Conservation (phyloP, 2,113 vertebrate species). For the Gambusia holbrooki region DNA sequence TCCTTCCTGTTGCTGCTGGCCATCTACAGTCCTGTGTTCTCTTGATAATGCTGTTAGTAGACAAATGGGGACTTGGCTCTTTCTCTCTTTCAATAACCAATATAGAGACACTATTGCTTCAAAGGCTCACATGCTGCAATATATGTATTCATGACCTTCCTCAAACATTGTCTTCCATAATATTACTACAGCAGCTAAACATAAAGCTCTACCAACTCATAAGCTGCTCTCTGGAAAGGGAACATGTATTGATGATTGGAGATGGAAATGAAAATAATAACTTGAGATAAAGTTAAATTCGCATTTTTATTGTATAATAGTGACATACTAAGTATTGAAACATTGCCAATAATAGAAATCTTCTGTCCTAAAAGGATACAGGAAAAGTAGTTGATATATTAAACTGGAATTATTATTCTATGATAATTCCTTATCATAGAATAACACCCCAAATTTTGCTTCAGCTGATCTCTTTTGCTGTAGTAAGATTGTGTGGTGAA, state of each 20-base stretch:
- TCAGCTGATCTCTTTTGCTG: not conserved
- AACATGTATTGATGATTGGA: not conserved
- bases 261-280: slow-evolving; percentile 7
- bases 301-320: not conserved
- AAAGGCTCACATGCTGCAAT: slow-evolving; percentile 42
- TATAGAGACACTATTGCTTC: slow-evolving; percentile 55
- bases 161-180: slow-evolving; percentile 52
- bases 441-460: not conserved
- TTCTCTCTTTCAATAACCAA: slow-evolving; percentile 35
- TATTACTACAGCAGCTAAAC: slow-evolving; percentile 20
- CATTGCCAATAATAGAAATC: not conserved
- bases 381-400: not conserved
- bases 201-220: slow-evolving; percentile 2
- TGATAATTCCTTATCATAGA: not conserved
- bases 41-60: slow-evolving; percentile 73
- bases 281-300: slow-evolving; percentile 1
- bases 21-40: slow-evolving; percentile 69
- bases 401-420: not conserved
- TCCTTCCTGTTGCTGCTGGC: slow-evolving; percentile 78
- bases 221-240: slow-evolving; percentile 13
- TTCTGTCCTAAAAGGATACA: not conserved
- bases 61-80: slow-evolving; percentile 58
- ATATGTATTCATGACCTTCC: slow-evolving; percentile 68
- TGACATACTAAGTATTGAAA: no score
- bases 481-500: not conserved